Evolutionary conservation across 2,888 invertebrate genomes (phyloP).

Genomic region (Oscheius onirici): DNA sequence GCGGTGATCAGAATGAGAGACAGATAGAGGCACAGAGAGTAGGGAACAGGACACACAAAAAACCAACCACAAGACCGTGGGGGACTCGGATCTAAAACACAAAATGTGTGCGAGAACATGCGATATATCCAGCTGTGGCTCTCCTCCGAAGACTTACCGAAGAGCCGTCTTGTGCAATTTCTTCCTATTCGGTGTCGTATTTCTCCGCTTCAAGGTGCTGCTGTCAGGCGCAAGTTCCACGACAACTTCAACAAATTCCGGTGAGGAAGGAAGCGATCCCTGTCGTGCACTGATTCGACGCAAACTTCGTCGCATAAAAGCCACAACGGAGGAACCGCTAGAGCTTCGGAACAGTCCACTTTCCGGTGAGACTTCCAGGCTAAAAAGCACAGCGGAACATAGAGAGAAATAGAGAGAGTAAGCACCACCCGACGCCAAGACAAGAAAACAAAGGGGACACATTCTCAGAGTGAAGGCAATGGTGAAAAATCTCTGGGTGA

Average conservation of each 20-base stretch:
- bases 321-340: slow-evolving; percentile 7
- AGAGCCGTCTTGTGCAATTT: slow-evolving; percentile 1
- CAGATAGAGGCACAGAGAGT: slow-evolving; percentile 1
- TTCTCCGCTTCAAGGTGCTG: slow-evolving; percentile 16
- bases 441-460: neutral
- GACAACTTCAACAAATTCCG: slow-evolving; percentile 13
- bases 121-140: neutral
- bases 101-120: neutral
- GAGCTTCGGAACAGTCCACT: neutral
- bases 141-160: slow-evolving; percentile 1
- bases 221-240: neutral
- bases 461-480: neutral
- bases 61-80: slow-evolving; percentile 25
- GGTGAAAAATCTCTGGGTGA: neutral
- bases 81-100: slow-evolving; percentile 26
- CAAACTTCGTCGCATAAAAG: slow-evolving; percentile 30
- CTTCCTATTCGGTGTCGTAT: slow-evolving; percentile 25
- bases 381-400: slow-evolving; percentile 17
- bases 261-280: neutral
- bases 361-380: neutral
- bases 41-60: slow-evolving; percentile 1
- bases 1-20: neutral
- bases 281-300: slow-evolving; percentile 8
- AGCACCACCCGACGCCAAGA: slow-evolving; percentile 7
- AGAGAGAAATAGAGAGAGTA: neutral